Conservation (phyloP, 2,888 invertebrate genomes). For the Urechis unicinctus region DNA sequence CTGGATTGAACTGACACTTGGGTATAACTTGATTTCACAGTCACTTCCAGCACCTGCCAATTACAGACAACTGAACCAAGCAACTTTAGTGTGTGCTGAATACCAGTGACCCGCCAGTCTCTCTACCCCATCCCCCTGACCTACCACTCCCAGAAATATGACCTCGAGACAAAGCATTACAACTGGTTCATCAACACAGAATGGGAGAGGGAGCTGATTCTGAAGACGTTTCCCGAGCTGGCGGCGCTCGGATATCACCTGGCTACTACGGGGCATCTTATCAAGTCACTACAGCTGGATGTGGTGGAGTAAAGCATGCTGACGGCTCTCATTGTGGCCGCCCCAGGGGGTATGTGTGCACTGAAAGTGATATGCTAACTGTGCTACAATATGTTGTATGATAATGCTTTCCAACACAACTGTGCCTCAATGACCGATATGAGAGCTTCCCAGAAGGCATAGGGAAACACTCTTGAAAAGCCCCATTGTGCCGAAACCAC, state of each 20-base stretch:
- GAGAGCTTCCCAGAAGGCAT: too few species aligned
- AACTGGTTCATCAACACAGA: slow-evolving; percentile 17
- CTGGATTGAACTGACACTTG: too few species aligned
- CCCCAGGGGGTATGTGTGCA: slow-evolving; percentile 11
- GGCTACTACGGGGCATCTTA: slow-evolving; percentile 30
- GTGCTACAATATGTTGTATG: too few species aligned
- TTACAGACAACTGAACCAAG: slow-evolving; percentile 31
- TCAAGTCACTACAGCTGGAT: slow-evolving; percentile 27
- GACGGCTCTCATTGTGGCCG: slow-evolving; percentile 22
- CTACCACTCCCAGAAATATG: slow-evolving; percentile 30
- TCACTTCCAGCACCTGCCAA: background rate
- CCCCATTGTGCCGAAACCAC: too few species aligned
- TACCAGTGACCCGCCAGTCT: slow-evolving; percentile 35
- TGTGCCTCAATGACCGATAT: too few species aligned
- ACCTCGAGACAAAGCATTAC: slow-evolving; percentile 26
- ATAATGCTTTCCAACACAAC: too few species aligned
- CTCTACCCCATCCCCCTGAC: slow-evolving; percentile 38
- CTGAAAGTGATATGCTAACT: background rate
- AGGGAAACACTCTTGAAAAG: too few species aligned
- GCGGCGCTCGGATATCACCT: slow-evolving; percentile 30
- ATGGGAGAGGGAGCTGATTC: slow-evolving; percentile 19
- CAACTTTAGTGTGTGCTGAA: slow-evolving; percentile 34
- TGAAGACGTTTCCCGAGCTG: slow-evolving; percentile 31
- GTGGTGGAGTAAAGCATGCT: slow-evolving; percentile 35
- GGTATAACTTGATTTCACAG: too few species aligned